A percentile compares a stretch with the other conserved stretches of the same genome.
Conservation (phyloP, 2,888 invertebrate genomes). For the Alentia gelatinosa region DNA sequence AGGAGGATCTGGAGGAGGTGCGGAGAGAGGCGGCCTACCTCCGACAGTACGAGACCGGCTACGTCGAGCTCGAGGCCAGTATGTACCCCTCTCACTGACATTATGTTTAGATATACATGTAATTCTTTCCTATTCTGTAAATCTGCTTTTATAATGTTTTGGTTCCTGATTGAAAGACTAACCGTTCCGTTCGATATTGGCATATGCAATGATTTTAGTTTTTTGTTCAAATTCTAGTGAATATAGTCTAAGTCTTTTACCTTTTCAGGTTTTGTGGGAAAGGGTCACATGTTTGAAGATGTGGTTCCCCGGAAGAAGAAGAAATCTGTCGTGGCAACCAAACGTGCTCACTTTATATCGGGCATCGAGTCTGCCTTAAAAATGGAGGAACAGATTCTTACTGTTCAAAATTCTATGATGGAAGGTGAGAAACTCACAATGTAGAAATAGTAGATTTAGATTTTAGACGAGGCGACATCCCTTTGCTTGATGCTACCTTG, state of each 20-base stretch:
- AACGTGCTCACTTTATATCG: slow-evolving; percentile 62
- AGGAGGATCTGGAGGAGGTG: slow-evolving; percentile 73
- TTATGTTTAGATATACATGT: too few relatives aligned
- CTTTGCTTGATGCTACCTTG: too few relatives aligned
- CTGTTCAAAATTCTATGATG: slow-evolving; percentile 75
- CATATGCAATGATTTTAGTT: too few relatives aligned
- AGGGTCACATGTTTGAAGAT: slow-evolving; percentile 58
- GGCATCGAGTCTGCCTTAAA: slow-evolving; percentile 74
- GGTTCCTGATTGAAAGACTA: too few relatives aligned
- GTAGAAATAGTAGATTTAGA: too few relatives aligned
- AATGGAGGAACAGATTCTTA: slow-evolving; percentile 76
- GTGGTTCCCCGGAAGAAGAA: slow-evolving; percentile 68
- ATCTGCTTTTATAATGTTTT: too few relatives aligned
- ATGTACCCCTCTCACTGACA: background rate
- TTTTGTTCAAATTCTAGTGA: background rate
- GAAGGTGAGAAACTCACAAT: slow-evolving; percentile 69
- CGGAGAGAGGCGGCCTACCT: slow-evolving; percentile 73
- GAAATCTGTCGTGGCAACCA: slow-evolving; percentile 64
- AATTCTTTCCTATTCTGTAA: too few relatives aligned
- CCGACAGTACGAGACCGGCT: slow-evolving; percentile 76
- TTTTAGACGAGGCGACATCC: too few relatives aligned
- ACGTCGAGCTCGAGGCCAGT: slow-evolving; percentile 76
- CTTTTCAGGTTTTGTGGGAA: background rate
- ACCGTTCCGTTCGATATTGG: too few relatives aligned
- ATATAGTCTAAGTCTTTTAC: background rate